These are phyloP conservation scores for Melinaea marsaeus DNA, from an alignment of 2,888 invertebrate genomes.

Conservation along the genomic window DNA sequence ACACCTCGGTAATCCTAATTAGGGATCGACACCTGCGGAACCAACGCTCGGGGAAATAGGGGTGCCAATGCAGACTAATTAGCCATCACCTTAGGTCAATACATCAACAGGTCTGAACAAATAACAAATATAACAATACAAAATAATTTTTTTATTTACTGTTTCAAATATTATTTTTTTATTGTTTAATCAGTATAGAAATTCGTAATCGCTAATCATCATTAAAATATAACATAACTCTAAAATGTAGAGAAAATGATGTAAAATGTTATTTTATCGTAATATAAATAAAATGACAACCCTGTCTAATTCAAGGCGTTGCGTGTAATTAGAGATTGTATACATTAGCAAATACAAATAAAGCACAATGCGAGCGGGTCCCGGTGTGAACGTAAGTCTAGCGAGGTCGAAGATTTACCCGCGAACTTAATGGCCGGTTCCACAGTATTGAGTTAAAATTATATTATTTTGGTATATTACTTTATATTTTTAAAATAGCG, in stretches of 20 bases:
- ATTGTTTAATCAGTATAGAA: no score
- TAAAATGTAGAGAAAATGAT: neutral
- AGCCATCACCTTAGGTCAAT: neutral
- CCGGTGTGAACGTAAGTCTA: slow-evolving; percentile 70
- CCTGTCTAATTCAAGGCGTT: slow-evolving; percentile 63
- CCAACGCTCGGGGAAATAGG: slow-evolving; percentile 55
- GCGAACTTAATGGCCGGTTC: slow-evolving; percentile 42
- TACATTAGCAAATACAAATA: slow-evolving; percentile 77
- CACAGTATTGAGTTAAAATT: slow-evolving; percentile 27
- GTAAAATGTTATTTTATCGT: slow-evolving; percentile 7
- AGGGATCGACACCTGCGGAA: slow-evolving; percentile 60
- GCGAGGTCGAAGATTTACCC: slow-evolving; percentile 63
- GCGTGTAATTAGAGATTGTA: slow-evolving; percentile 78
- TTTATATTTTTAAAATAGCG: slow-evolving; percentile 12
- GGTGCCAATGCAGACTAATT: slow-evolving; percentile 37
- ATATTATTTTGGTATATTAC: slow-evolving; percentile 12
- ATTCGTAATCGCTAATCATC: no score
- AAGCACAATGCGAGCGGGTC: slow-evolving; percentile 69
- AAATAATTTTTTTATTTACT: no score
- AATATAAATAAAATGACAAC: slow-evolving; percentile 40
- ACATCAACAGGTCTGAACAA: no score
- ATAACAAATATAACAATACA: no score
- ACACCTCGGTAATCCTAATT: slow-evolving; percentile 73
- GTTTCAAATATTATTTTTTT: no score
- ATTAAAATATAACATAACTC: neutral